These are phyloP conservation scores for Andrena cerasifolii DNA, from an alignment of 1,140 invertebrate genomes.

Conservation along the genomic window DNA sequence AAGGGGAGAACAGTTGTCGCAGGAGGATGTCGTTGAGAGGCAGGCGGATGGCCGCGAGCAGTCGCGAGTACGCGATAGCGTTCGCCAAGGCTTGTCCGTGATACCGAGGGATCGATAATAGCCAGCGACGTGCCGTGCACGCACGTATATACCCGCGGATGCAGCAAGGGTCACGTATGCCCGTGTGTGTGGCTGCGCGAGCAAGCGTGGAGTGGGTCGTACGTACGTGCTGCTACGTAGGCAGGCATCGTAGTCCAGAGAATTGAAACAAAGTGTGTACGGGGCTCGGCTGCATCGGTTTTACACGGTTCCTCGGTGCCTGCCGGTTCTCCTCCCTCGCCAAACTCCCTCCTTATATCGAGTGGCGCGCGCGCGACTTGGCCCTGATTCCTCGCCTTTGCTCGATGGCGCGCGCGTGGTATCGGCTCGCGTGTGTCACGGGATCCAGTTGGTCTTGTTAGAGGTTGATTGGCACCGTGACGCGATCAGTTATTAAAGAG, in stretches of 20 bases:
- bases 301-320: constrained; percentile 29
- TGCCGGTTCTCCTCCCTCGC: background rate
- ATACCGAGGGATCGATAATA: constrained; percentile 70
- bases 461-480: constrained; percentile 28
- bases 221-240: constrained; percentile 33
- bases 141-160: constrained; percentile 1
- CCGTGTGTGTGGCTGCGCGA: background rate
- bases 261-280: constrained; percentile 48
- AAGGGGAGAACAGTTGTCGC: constrained; percentile 12
- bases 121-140: constrained; percentile 45
- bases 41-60: background rate
- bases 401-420: constrained; percentile 4
- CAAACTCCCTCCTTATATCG: too few relatives aligned
- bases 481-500: constrained; percentile 24
- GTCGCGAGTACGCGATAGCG: constrained; percentile 52
- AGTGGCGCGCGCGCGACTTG: too few relatives aligned
- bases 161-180: background rate
- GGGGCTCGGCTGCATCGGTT: constrained; percentile 39
- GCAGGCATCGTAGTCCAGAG: constrained; percentile 20
- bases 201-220: background rate
- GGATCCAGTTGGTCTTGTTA: constrained; percentile 1
- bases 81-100: constrained; percentile 60
- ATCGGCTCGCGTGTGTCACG: constrained; percentile 18
- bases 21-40: constrained; percentile 16
- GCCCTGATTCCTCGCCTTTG: background rate